These are phyloP conservation scores for Leucoraja ocellata DNA, from an alignment of 2,797 vertebrate genomes.

Conservation along the genomic window DNA sequence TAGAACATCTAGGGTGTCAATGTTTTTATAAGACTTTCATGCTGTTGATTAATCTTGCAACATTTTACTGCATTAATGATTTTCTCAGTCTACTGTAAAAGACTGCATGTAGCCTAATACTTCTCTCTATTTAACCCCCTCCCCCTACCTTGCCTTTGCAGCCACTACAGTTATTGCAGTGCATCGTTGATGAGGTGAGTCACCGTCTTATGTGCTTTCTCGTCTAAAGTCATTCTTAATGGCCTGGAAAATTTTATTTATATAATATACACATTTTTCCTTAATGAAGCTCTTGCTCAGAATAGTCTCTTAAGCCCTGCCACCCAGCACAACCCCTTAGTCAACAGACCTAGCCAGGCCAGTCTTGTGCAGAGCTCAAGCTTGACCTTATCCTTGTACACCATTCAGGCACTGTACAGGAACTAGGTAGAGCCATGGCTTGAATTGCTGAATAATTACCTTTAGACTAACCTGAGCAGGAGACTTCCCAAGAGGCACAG, in stretches of 20 bases:
- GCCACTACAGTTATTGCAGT: slow-evolving; percentile 98
- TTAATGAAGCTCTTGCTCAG: slow-evolving; percentile 45
- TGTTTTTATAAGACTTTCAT: slow-evolving; percentile 99
- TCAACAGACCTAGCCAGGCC: slow-evolving; percentile 42
- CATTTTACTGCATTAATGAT: slow-evolving; percentile 99
- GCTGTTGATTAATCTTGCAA: slow-evolving; percentile 99
- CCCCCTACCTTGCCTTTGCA: slow-evolving; percentile 62
- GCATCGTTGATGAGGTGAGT: slow-evolving; percentile 99
- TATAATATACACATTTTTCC: slow-evolving; percentile 29
- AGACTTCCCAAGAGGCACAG: slow-evolving; percentile 62
- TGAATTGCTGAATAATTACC: slow-evolving; percentile 72
- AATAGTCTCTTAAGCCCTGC: slow-evolving; percentile 9
- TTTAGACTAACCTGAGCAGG: slow-evolving; percentile 67
- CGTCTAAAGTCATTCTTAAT: slow-evolving; percentile 99
- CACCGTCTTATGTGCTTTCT: slow-evolving; percentile 98
- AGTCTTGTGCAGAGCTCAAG: slow-evolving; percentile 48
- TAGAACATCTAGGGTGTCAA: slow-evolving; percentile 90
- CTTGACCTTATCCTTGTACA: slow-evolving; percentile 55
- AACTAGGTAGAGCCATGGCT: slow-evolving; percentile 51
- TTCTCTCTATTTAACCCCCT: slow-evolving; percentile 47
- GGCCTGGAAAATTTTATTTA: slow-evolving; percentile 99
- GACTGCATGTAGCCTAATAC: slow-evolving; percentile 89
- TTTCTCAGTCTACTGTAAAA: slow-evolving; percentile 93
- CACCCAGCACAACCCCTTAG: slow-evolving; percentile 19
- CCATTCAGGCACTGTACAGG: slow-evolving; percentile 52